Conservation (phyloP, 2,113 vertebrate genomes). For the Petrocephalus zakoni region DNA sequence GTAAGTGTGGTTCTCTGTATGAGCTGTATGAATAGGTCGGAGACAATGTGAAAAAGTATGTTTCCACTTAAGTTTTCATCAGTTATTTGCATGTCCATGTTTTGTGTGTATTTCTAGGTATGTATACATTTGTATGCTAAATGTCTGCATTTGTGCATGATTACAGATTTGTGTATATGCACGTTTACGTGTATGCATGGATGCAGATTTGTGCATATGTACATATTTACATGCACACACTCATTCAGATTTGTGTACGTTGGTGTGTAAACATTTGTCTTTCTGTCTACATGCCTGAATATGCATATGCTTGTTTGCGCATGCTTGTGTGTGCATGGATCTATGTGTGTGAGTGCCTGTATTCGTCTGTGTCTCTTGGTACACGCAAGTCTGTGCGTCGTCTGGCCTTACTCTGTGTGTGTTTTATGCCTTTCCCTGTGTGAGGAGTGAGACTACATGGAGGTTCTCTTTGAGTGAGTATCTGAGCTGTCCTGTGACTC, state of each 20-base stretch:
- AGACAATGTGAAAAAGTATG: not conserved
- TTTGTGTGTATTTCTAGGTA: not conserved
- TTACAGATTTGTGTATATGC: not conserved
- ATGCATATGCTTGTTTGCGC: not conserved
- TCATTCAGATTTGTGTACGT: not conserved
- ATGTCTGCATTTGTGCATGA: not conserved
- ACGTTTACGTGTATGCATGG: not conserved
- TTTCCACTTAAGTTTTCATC: not conserved
- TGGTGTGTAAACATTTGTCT: not conserved
- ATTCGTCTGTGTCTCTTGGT: constrained; percentile 8
- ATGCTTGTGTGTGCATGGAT: not conserved
- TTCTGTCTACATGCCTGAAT: not conserved
- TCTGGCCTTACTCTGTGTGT: constrained; percentile 1
- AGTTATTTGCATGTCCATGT: not conserved
- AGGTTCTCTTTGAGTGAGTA: constrained; percentile 34
- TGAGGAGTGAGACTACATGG: constrained; percentile 33
- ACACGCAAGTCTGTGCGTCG: constrained; percentile 4
- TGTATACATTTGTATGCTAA: not conserved
- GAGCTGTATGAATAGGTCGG: not conserved
- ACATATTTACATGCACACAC: not conserved
- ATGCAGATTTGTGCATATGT: not conserved
- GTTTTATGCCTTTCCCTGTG: constrained; percentile 16
- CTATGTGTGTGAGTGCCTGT: not conserved
- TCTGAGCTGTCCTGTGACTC: constrained; percentile 37
- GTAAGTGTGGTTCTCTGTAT: not conserved